Percentiles rank a stretch among this genome's conserved stretches.
phyloP scores from a whole-genome alignment of 2,113 vertebrate species.

The Montifringilla adamsi region DNA sequence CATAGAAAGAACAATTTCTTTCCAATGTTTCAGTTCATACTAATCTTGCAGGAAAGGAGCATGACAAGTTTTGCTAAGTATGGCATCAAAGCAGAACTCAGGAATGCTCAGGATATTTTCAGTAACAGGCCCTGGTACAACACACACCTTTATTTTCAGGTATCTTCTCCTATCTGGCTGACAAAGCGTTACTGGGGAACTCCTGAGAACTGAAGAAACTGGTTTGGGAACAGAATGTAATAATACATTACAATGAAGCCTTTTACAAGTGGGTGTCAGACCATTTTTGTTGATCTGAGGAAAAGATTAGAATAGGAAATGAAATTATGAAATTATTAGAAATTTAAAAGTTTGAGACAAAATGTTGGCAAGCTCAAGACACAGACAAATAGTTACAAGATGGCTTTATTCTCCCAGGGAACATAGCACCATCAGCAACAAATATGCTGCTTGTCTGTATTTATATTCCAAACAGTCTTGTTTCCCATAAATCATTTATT shows the following conservation, averaged over 20 bases:
- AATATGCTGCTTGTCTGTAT: not conserved
- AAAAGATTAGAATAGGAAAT: not conserved
- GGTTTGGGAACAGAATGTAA: not conserved
- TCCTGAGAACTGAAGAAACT: not conserved
- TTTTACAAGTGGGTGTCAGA: not conserved
- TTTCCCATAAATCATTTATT: not conserved
- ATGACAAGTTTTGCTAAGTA: not conserved
- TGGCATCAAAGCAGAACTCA: not conserved
- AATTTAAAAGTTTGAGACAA: not conserved
- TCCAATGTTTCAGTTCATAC: not conserved
- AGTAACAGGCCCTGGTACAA: not conserved
- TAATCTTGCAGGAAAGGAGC: not conserved
- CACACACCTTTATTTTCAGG: not conserved
- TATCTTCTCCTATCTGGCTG: not conserved
- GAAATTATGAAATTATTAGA: not conserved
- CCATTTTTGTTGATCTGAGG: not conserved
- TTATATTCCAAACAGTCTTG: conserved; percentile 10
- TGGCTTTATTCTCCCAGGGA: not conserved
- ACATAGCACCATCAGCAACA: not conserved
- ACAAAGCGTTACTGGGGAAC: not conserved
- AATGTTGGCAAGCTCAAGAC: not conserved
- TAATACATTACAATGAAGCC: not conserved
- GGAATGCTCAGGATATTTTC: not conserved
- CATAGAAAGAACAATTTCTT: not conserved
- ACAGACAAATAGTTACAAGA: not conserved